Percentiles rank a stretch among this genome's conserved stretches.
Conservation (phyloP, 2,113 vertebrate species). For the Melospiza melodia region DNA sequence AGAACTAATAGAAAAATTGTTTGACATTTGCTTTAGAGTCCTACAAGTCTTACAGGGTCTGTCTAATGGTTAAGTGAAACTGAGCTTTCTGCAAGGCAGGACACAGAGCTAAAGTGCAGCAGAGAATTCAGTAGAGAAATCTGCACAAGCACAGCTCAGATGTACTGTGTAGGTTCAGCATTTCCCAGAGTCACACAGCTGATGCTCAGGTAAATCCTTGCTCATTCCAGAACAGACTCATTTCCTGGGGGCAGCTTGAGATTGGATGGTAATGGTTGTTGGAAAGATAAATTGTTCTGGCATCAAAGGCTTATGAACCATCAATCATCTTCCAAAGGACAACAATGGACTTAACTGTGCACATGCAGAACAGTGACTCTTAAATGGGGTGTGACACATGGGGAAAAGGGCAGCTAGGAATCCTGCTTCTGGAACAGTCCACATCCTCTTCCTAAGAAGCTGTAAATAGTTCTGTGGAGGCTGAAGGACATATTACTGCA, state of each 20-base stretch:
- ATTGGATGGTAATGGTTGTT: neutral
- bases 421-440: neutral
- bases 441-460: neutral
- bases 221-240: neutral
- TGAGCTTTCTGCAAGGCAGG: neutral
- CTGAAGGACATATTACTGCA: neutral
- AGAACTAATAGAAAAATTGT: neutral
- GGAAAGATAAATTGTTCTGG: constrained; percentile 22
- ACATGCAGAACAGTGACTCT: neutral
- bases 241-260: neutral
- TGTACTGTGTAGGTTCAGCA: neutral
- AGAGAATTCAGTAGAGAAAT: neutral
- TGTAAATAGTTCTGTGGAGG: neutral
- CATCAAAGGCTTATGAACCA: neutral
- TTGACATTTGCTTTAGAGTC: neutral
- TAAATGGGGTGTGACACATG: neutral
- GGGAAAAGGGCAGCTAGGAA: neutral
- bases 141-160: neutral
- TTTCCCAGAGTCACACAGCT: neutral
- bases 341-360: neutral
- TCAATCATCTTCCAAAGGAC: neutral
- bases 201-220: neutral
- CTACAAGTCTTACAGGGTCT: neutral
- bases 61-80: neutral
- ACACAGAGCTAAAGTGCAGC: neutral